A percentile compares a stretch with the other conserved stretches of the same genome.
These are phyloP conservation scores for Papilio aristodemus DNA, from an alignment of 1,140 invertebrate genomes.

Conservation along the genomic window DNA sequence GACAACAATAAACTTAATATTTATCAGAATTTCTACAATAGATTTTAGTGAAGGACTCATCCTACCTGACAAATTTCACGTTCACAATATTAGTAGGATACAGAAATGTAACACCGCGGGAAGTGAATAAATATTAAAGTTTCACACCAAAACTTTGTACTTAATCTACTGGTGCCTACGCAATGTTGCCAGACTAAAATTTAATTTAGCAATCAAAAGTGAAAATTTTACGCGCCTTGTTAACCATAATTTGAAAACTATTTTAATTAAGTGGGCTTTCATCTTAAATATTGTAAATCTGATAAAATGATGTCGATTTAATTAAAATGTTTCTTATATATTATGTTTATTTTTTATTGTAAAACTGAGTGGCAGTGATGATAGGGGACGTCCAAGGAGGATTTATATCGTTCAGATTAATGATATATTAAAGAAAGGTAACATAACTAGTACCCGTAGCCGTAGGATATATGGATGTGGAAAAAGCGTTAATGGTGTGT, in stretches of 20 bases:
- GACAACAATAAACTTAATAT: too few species aligned
- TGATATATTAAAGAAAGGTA: too few species aligned
- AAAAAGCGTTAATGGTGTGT: too few species aligned
- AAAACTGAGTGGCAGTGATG: too few species aligned
- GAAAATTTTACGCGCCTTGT: slow-evolving; percentile 2
- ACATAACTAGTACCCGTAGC: too few species aligned
- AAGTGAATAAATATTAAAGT: not conserved
- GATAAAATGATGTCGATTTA: not conserved
- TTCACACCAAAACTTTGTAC: not conserved
- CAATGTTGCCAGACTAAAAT: not conserved
- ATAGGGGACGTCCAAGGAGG: too few species aligned
- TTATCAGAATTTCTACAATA: too few species aligned
- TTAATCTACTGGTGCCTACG: slow-evolving; percentile 6
- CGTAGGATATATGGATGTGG: not conserved
- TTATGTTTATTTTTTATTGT: not conserved
- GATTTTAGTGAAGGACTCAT: too few species aligned
- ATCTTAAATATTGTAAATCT: not conserved
- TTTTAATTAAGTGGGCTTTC: not conserved
- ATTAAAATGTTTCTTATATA: not conserved
- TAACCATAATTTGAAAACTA: slow-evolving; percentile 3
- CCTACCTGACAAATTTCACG: too few species aligned
- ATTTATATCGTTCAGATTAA: too few species aligned
- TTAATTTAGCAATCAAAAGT: slow-evolving; percentile 12
- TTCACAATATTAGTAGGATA: not conserved
- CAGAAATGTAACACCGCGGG: not conserved